phyloP scores from a whole-genome alignment of 2,113 vertebrate genomes.

The Salminus brasiliensis region DNA sequence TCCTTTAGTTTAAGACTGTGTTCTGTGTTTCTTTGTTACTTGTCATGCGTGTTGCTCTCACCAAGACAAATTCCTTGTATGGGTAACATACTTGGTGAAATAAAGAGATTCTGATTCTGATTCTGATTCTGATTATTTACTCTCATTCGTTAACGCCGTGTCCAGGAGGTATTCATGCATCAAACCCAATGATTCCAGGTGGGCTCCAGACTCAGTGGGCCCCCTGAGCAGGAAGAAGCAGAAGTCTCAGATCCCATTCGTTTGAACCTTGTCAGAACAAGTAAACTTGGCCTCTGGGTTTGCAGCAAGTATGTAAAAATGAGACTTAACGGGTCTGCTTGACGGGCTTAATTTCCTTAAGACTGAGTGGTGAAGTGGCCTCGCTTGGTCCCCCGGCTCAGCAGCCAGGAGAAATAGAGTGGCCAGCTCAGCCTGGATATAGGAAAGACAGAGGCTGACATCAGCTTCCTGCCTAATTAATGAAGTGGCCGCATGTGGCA shows the following conservation, averaged over 20 bases:
- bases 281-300: not conserved
- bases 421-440: slow-evolving; percentile 12
- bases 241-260: not conserved
- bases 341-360: not conserved
- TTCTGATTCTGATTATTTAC: too few species aligned
- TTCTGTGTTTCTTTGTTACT: too few species aligned
- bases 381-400: slow-evolving; percentile 16
- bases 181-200: too few species aligned
- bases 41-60: too few species aligned
- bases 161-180: too few species aligned
- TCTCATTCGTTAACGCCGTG: too few species aligned
- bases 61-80: too few species aligned
- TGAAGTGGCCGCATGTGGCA: slow-evolving; percentile 40
- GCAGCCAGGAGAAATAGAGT: slow-evolving; percentile 30
- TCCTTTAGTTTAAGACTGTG: too few species aligned
- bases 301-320: not conserved
- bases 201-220: too few species aligned
- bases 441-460: slow-evolving; percentile 25
- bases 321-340: not conserved
- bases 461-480: slow-evolving; percentile 50
- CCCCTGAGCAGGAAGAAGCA: not conserved
- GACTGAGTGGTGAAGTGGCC: slow-evolving; percentile 31
- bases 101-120: too few species aligned
- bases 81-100: too few species aligned
- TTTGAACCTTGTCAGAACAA: not conserved